Evolutionary conservation across 2,888 invertebrate genomes (phyloP).

Genomic region (Prostheceraeus crozeri): DNA sequence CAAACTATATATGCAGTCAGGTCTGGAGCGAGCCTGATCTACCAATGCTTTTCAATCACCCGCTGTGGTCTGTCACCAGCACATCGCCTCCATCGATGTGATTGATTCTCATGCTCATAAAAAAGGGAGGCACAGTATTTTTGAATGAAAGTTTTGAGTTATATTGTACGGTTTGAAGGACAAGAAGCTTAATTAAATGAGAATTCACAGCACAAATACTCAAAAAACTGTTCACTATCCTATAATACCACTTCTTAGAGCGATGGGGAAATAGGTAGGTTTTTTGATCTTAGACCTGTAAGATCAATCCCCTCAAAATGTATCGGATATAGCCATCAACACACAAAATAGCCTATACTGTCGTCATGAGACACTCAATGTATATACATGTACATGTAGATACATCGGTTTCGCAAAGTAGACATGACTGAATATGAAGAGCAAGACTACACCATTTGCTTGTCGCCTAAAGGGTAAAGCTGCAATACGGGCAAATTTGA

Average conservation of each 20-base stretch:
- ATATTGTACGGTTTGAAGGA: background rate
- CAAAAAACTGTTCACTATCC: slow-evolving; percentile 22
- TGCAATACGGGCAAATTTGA: no score
- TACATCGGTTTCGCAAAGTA: no score
- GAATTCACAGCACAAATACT: slow-evolving; percentile 4
- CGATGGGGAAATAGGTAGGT: background rate
- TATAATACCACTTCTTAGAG: slow-evolving; percentile 13
- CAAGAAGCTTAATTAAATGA: slow-evolving; percentile 16
- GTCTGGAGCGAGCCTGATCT: slow-evolving; percentile 5
- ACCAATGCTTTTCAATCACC: slow-evolving; percentile 7
- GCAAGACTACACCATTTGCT: no score
- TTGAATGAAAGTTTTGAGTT: slow-evolving; percentile 18
- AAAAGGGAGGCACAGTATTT: slow-evolving; percentile 13
- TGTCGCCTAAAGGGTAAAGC: no score
- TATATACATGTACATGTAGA: no score
- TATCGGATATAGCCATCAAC: no score
- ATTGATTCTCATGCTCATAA: slow-evolving; percentile 6
- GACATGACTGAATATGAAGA: no score
- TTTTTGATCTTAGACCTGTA: slow-evolving; percentile 23
- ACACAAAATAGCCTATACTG: no score
- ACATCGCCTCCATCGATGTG: background rate
- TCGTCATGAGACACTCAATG: no score
- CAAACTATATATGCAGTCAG: slow-evolving; percentile 22
- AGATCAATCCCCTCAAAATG: no score
- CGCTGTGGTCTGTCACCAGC: slow-evolving; percentile 1